These are phyloP conservation scores for Eretmocerus hayati DNA, from an alignment of 2,888 invertebrate genomes.

Conservation along the genomic window DNA sequence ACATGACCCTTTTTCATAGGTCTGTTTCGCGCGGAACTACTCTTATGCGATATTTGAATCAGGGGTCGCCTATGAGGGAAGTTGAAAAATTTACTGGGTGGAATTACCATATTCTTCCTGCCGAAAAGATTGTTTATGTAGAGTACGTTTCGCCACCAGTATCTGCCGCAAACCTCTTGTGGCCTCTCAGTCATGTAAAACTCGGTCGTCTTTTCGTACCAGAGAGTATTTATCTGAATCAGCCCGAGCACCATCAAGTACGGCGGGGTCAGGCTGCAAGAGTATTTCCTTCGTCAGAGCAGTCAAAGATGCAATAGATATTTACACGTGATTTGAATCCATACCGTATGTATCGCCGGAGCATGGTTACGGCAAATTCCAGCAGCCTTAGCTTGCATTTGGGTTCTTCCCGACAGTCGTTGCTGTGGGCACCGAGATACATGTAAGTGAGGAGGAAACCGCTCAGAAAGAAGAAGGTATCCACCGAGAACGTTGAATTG, in stretches of 20 bases:
- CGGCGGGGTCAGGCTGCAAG: slow-evolving; percentile 46
- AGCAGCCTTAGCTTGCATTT: slow-evolving; percentile 6
- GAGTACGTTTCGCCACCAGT: slow-evolving; percentile 52
- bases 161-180: slow-evolving; percentile 45
- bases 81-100: too few relatives aligned
- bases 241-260: slow-evolving; percentile 46
- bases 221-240: slow-evolving; percentile 42
- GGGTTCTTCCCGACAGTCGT: slow-evolving; percentile 11
- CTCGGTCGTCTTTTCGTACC: slow-evolving; percentile 41
- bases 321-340: background rate
- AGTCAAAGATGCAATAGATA: background rate
- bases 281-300: background rate
- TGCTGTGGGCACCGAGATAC: slow-evolving; percentile 26
- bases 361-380: slow-evolving; percentile 28
- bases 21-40: too few relatives aligned
- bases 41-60: too few relatives aligned
- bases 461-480: slow-evolving; percentile 48
- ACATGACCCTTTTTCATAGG: too few relatives aligned
- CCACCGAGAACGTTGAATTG: slow-evolving; percentile 49
- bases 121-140: slow-evolving; percentile 50
- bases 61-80: too few relatives aligned
- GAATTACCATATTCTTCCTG: slow-evolving; percentile 43
- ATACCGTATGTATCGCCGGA: slow-evolving; percentile 47
- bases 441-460: slow-evolving; percentile 38
- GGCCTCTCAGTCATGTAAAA: slow-evolving; percentile 42